Base-by-base conservation (phyloP, 2,888 invertebrate species). In the Caenorhabditis auriculariae region DNA sequence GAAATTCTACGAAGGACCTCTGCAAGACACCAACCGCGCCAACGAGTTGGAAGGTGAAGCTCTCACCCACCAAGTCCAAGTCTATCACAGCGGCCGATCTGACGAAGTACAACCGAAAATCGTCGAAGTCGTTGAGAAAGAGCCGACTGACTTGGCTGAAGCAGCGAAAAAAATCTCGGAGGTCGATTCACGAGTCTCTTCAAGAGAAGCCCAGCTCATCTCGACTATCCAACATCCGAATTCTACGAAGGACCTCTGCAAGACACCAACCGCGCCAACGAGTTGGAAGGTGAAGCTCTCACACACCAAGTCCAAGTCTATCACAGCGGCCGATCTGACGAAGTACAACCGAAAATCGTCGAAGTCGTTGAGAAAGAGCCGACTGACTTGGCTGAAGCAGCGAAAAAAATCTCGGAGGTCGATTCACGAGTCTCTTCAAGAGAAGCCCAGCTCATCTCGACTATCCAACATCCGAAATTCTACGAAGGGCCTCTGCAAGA, bases 381-480 rank as follows among this genome's bases (percentile, higher is more conserved):
- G 15, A 23, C 12, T 2, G 24, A 54, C n/a, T 2, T 5, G 15
- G 59, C 21, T 28, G 60, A 61, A 21, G 27, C 43, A 19, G 60
- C 39, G 15, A 39, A 35, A 17, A n/a, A n/a, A 45, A 39, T 12
- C 39, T 51, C 42, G 46, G 39, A 27, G 27, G 26, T 45, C 39
- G 47, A 39, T 35, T 60, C 44, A 54, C 61, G 32, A 67, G 71
- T 39, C 48, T 70, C 26, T 70, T 70, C 69, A 66, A 64, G 49
- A 57, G 54, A 37, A 54, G 50, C 4, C 41, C 55, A 6, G 53
- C 69, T 46, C 71, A 71, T 23, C 43, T 41, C 23, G 66, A 70
- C 52, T 69, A 67, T 43, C 68, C 68, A 28, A 52, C 47, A 24
- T 59, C 64, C 41, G 67, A 65, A 63, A 26, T n/a, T 29, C 38